A percentile compares a stretch with the other conserved stretches of the same genome.
Evolutionary conservation across 2,797 vertebrate species (phyloP).

Genomic region (Ptychadena robeensis): DNA sequence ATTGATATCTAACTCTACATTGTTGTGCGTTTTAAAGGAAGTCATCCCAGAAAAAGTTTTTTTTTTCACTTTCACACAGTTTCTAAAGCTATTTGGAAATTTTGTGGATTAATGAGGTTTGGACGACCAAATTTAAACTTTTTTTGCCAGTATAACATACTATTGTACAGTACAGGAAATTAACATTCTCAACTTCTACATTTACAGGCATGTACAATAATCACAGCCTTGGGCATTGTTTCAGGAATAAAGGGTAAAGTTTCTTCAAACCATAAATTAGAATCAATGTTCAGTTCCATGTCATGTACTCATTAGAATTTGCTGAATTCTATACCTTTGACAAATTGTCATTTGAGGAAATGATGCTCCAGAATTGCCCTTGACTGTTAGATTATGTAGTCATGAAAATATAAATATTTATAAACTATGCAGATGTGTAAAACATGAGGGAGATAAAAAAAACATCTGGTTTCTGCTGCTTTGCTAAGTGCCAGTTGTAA

Average conservation of each 20-base stretch:
- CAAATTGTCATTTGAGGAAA: background rate
- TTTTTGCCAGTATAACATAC: background rate
- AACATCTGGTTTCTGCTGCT: background rate
- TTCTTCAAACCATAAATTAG: background rate
- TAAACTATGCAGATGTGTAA: no score
- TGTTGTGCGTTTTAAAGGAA: background rate
- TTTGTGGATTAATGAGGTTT: background rate
- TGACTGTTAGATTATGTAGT: background rate
- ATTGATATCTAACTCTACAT: no score
- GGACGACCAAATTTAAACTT: background rate
- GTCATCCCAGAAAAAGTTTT: no score
- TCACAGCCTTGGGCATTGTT: background rate
- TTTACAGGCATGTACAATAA: background rate
- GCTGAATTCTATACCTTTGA: background rate
- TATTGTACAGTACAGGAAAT: background rate
- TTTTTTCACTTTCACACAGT: background rate
- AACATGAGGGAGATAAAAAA: background rate
- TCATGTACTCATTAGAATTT: background rate
- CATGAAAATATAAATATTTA: no score
- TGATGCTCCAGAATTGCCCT: background rate
- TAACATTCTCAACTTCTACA: background rate
- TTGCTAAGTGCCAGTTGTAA: background rate
- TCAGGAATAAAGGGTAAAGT: background rate
- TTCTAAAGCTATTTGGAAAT: background rate
- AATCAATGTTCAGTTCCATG: background rate